Percentiles rank a stretch among this genome's conserved stretches.
These are phyloP conservation scores for Ptyas mucosa DNA, from an alignment of 2,113 vertebrate genomes.

Conservation along the genomic window DNA sequence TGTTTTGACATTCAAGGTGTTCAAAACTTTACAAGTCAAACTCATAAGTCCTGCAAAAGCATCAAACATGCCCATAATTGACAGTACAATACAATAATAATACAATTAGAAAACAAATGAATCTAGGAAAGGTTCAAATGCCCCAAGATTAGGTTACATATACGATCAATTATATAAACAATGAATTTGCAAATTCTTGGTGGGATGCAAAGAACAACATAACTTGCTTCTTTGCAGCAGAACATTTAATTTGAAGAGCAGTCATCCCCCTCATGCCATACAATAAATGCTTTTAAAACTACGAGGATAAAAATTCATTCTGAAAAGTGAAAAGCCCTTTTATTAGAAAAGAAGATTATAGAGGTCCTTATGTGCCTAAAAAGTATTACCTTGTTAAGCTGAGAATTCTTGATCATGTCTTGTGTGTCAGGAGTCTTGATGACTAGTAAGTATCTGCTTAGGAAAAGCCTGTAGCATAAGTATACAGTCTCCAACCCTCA, in stretches of 20 bases:
- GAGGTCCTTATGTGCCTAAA: neutral
- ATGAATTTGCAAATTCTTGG: neutral
- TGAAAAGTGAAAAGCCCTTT: neutral
- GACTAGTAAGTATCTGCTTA: neutral
- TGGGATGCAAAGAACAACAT: neutral
- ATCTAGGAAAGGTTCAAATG: neutral
- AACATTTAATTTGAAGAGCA: neutral
- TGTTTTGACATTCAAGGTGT: constrained; percentile 2
- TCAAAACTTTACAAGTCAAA: constrained; percentile 1
- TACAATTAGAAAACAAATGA: neutral
- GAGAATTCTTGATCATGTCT: neutral
- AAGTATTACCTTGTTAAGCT: neutral
- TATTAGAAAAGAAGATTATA: neutral
- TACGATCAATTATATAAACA: neutral
- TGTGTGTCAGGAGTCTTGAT: neutral
- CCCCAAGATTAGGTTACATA: neutral
- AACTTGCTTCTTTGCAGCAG: neutral
- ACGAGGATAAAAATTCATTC: neutral
- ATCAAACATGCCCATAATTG: neutral
- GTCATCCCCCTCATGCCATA: neutral
- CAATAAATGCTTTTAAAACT: neutral
- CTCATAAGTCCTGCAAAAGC: neutral
- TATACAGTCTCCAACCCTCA: no score
- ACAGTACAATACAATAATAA: neutral
- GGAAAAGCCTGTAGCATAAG: neutral